Base-by-base conservation (phyloP, 2,888 invertebrate genomes). In the Acanthopleura granulata region DNA sequence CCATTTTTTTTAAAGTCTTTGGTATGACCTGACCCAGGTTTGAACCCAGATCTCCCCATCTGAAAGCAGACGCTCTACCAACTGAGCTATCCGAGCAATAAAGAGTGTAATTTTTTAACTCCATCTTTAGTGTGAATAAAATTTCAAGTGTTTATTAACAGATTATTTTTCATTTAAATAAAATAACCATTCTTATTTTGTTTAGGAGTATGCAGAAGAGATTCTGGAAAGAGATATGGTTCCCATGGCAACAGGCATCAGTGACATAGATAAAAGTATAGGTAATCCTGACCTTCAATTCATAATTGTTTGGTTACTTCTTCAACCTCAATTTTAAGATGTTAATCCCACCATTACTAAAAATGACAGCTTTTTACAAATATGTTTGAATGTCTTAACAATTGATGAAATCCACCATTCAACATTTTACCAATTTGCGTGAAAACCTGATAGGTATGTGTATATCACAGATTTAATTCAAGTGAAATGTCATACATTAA, bases 191-290 rank as follows among this genome's bases (percentile, higher is more conserved):
- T 66, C 62, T 30, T 61, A 69, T 72, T 74, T 49, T 75, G 76
- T 22, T 40, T 76, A 87, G 84, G 84, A 83, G 22, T 77, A 84
- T 71, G 83, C 83, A 14, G 82, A 83, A 62, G 81, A 78, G 27
- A 81, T 87, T 72, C 78, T 82, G 30, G 78, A 79, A 15, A 82
- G 79, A 62, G 79, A 81, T n/a, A 66, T 84, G 70, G 76, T 86
- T 11, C 85, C 86, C 0, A 77, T 85, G 72, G 80, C 80, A 61
- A 84, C 84, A 30, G 84, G 85, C 27, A 78, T 85, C 79, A 72
- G 61, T n/a, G 78, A 81, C 30, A 82, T 82, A 49, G 85, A 87
- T 77, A 80, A 79, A 74, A 77, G 78, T 25, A 40, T 87, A 50
- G 84, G 85, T 86, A 76, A 77, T 40, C 9, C 40, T 9, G 9